phyloP scores from a whole-genome alignment of 1,140 invertebrate genomes.

The Xylocopa sonorina region DNA sequence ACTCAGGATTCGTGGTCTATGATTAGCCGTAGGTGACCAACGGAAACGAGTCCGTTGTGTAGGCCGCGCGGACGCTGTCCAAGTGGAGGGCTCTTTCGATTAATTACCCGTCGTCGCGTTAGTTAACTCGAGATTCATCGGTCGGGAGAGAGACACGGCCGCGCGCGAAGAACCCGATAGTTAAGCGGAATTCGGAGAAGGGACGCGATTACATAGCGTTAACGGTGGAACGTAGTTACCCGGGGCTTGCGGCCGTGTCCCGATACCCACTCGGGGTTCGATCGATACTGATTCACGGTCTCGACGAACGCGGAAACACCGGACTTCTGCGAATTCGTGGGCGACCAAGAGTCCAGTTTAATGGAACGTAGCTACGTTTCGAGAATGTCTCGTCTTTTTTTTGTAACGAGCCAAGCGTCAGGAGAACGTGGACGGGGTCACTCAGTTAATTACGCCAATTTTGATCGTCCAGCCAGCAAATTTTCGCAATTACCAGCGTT shows the following conservation, averaged over 20 bases:
- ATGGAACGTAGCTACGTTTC: no score
- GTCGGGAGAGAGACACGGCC: no score
- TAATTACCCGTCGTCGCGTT: conserved; percentile 77
- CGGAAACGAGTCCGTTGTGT: conserved; percentile 64
- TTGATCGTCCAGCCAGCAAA: conserved; percentile 51
- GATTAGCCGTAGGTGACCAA: conserved; percentile 78
- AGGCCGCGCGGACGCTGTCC: conserved; percentile 38
- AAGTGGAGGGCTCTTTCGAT: conserved; percentile 78
- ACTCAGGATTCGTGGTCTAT: conserved; percentile 75
- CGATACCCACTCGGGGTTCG: not conserved
- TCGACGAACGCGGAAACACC: not conserved
- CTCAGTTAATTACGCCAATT: conserved; percentile 63
- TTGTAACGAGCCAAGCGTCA: not conserved
- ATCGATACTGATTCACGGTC: conserved; percentile 30
- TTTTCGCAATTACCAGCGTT: conserved; percentile 66
- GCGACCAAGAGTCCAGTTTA: no score
- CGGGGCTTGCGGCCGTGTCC: conserved; percentile 9
- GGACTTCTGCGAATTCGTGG: not conserved
- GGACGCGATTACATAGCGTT: conserved; percentile 60
- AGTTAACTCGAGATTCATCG: conserved; percentile 81
- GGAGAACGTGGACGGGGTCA: not conserved
- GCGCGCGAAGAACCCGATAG: conserved; percentile 64
- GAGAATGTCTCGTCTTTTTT: no score
- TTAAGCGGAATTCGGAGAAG: conserved; percentile 63
- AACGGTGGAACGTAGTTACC: conserved; percentile 27